A percentile compares a stretch with the other conserved stretches of the same genome.
These are phyloP conservation scores for Drosophila kepulauana DNA, from an alignment of 1,140 invertebrate species.

Conservation along the genomic window DNA sequence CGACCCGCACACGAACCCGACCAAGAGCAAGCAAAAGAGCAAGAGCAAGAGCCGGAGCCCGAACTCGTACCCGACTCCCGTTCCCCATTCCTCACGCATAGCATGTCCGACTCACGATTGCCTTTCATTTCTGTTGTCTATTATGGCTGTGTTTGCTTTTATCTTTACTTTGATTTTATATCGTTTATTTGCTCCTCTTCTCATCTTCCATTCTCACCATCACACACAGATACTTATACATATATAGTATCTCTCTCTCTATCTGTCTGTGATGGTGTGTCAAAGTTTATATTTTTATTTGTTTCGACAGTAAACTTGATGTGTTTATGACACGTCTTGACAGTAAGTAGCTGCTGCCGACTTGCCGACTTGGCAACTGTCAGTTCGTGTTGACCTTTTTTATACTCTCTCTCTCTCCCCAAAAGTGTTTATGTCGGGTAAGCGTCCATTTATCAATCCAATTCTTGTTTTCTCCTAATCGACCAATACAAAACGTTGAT, in stretches of 20 bases:
- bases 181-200: conserved; percentile 42
- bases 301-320: conserved; percentile 82
- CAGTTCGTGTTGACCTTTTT: conserved; percentile 75
- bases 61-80: background rate
- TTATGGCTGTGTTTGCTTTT: conserved; percentile 54
- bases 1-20: conserved; percentile 18
- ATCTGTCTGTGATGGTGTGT: conserved; percentile 51
- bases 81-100: background rate
- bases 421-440: conserved; percentile 11
- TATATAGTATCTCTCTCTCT: background rate
- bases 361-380: conserved; percentile 61
- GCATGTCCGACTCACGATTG: conserved; percentile 42
- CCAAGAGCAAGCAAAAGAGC: too few relatives aligned
- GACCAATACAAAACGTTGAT: conserved; percentile 27
- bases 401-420: conserved; percentile 29
- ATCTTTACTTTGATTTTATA: conserved; percentile 69
- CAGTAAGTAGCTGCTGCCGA: conserved; percentile 75
- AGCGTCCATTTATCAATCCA: conserved; percentile 62
- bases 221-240: background rate
- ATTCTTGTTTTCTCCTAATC: conserved; percentile 30
- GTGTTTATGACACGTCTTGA: conserved; percentile 82
- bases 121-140: conserved; percentile 52
- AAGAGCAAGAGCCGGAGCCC: too few relatives aligned
- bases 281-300: conserved; percentile 84
- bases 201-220: background rate